Conservation (phyloP, 1,140 invertebrate species). For the Drosophila bipectinata region DNA sequence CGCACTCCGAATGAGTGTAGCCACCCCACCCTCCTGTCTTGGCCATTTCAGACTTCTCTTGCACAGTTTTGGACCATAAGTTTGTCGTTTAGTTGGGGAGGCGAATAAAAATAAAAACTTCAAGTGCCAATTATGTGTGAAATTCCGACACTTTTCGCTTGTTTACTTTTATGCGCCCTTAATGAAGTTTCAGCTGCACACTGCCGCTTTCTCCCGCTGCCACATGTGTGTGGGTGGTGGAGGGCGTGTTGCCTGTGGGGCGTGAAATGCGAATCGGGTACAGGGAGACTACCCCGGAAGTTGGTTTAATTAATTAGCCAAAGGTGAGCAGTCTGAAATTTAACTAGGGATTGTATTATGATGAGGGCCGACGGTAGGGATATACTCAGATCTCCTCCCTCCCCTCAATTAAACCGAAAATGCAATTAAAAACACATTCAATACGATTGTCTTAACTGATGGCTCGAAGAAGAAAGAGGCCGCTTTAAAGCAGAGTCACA, state of each 20-base stretch:
- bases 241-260: constrained; percentile 21
- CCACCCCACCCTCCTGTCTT: background rate
- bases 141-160: constrained; percentile 80
- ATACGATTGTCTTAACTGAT: constrained; percentile 50
- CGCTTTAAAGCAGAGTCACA: constrained; percentile 44
- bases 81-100: constrained; percentile 71
- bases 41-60: constrained; percentile 4
- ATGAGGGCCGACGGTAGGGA: background rate
- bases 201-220: background rate
- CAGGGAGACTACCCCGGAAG: constrained; percentile 6
- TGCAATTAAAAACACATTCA: constrained; percentile 81
- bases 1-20: constrained; percentile 9
- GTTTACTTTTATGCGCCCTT: constrained; percentile 79
- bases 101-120: constrained; percentile 79
- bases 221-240: constrained; percentile 9
- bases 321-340: constrained; percentile 28
- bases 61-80: constrained; percentile 62
- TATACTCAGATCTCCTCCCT: background rate
- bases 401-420: constrained; percentile 38
- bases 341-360: constrained; percentile 11
- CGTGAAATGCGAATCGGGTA: constrained; percentile 22
- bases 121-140: constrained; percentile 82
- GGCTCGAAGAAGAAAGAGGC: constrained; percentile 26
- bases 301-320: constrained; percentile 26
- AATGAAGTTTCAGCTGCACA: constrained; percentile 68